These are phyloP conservation scores for Dryobates pubescens DNA, from an alignment of 2,797 vertebrate genomes.

Conservation along the genomic window DNA sequence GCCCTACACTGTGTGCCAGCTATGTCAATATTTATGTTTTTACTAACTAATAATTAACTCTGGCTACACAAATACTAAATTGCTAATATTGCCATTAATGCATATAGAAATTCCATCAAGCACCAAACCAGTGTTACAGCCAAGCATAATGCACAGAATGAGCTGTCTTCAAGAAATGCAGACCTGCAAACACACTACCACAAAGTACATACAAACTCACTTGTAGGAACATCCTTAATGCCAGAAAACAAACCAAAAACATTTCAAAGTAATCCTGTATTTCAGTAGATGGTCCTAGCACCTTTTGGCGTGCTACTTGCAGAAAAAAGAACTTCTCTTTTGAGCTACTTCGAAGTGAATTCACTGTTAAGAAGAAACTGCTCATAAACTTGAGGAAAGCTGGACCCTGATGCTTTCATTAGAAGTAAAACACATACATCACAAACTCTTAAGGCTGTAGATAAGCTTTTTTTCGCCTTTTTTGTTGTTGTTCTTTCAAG, in stretches of 20 bases:
- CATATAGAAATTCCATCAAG: conserved; percentile 14
- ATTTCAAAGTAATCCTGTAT: neutral
- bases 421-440: neutral
- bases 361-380: neutral
- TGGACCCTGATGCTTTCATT: neutral
- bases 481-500: neutral
- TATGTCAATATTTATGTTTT: conserved; percentile 62
- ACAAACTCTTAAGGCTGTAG: neutral
- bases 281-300: neutral
- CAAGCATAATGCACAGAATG: neutral
- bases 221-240: neutral
- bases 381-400: neutral
- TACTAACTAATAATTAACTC: conserved; percentile 54
- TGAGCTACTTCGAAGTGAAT: neutral
- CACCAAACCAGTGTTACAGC: rapidly evolving
- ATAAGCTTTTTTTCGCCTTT: neutral
- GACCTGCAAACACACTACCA: neutral
- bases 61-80: neutral
- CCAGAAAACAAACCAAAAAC: neutral
- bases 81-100: neutral
- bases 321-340: neutral
- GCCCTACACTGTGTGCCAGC: neutral
- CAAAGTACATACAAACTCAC: neutral
- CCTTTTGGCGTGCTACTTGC: neutral
- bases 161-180: neutral